Evolutionary conservation across 2,113 vertebrate genomes (phyloP).

Genomic region (Xenopus laevis): DNA sequence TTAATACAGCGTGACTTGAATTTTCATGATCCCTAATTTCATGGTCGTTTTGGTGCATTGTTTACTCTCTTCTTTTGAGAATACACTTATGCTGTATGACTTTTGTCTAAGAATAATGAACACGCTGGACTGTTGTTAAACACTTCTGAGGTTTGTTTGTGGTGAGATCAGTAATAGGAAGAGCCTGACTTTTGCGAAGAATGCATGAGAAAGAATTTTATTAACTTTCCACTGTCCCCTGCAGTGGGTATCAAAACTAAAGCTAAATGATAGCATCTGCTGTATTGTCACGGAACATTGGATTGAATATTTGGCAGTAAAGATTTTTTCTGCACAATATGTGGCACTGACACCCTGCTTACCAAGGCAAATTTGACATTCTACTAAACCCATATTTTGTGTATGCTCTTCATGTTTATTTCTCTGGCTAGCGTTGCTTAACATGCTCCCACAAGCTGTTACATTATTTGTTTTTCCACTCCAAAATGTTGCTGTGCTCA

Average conservation of each 20-base stretch:
- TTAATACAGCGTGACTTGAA: no score
- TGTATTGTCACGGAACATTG: conserved; percentile 38
- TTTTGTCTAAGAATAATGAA: background rate
- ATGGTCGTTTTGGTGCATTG: no score
- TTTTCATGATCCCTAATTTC: no score
- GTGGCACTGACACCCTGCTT: conserved; percentile 15
- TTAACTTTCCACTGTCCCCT: conserved; percentile 37
- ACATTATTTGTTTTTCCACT: conserved; percentile 18
- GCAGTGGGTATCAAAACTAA: conserved; percentile 24
- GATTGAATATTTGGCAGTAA: conserved; percentile 31
- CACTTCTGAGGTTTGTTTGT: conserved; percentile 15
- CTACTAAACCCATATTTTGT: conserved; percentile 22
- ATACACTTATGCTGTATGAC: background rate
- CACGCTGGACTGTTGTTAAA: background rate
- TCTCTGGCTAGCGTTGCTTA: conserved; percentile 27
- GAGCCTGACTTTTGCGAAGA: conserved; percentile 22
- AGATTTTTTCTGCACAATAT: conserved; percentile 12
- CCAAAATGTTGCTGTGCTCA: background rate
- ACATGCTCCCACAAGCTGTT: conserved; percentile 33
- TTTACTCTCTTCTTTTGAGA: no score
- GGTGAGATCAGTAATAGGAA: conserved; percentile 16
- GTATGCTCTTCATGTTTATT: conserved; percentile 31
- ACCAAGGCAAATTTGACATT: conserved; percentile 17
- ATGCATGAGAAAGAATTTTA: conserved; percentile 22
- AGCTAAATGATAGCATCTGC: conserved; percentile 36